Conservation (phyloP, 2,888 invertebrate genomes). For the Pyrrhosoma nymphula region DNA sequence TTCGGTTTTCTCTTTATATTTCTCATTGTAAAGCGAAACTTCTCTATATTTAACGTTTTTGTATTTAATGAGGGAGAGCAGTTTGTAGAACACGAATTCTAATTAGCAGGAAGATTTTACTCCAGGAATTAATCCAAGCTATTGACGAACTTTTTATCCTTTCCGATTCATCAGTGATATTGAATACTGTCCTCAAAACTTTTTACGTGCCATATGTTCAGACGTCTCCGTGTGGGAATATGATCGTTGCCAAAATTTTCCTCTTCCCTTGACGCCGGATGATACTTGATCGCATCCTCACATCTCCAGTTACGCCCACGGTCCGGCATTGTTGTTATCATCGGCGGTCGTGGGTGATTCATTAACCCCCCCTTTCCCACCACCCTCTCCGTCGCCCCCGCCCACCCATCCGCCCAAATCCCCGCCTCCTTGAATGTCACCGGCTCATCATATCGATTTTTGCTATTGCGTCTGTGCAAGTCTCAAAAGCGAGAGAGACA, state of each 20-base stretch:
- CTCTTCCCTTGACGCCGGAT: not conserved
- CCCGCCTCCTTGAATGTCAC: conserved; percentile 54
- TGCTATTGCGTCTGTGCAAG: conserved; percentile 54
- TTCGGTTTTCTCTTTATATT: too few relatives aligned
- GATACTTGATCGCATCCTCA: not conserved
- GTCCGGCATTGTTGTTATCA: not conserved
- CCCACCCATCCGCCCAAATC: not conserved
- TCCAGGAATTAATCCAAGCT: too few relatives aligned
- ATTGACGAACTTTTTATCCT: too few relatives aligned
- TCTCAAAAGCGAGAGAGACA: conserved; percentile 44
- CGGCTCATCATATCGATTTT: conserved; percentile 66
- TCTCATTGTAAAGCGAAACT: too few relatives aligned
- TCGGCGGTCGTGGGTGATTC: conserved; percentile 2
- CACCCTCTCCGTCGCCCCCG: not conserved
- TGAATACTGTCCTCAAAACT: too few relatives aligned
- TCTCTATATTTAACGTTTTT: too few relatives aligned
- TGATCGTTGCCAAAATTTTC: not conserved
- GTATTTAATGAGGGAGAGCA: too few relatives aligned
- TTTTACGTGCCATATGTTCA: too few relatives aligned
- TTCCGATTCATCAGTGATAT: too few relatives aligned
- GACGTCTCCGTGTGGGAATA: too few relatives aligned
- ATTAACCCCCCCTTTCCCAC: not conserved
- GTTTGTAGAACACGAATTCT: too few relatives aligned
- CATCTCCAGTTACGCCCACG: not conserved
- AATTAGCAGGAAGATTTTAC: too few relatives aligned